phyloP scores from a whole-genome alignment of 1,140 invertebrate genomes.

The Heliconius melpomene region DNA sequence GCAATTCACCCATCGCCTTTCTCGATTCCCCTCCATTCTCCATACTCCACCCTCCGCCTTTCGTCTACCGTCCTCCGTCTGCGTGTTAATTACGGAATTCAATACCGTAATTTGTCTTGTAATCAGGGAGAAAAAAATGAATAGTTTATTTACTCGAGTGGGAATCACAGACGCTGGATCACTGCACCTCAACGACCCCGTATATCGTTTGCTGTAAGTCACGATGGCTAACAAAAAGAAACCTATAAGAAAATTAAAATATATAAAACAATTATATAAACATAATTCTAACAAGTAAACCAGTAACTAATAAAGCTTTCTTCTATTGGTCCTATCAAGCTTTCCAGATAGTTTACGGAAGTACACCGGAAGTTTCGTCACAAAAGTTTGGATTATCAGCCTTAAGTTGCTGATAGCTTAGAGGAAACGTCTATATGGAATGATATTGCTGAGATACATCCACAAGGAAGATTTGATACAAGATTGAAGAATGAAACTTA shows the following conservation, averaged over 20 bases:
- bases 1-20: too few species aligned
- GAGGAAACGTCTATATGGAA: not conserved
- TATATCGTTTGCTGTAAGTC: too few species aligned
- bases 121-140: too few species aligned
- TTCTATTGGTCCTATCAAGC: constrained; percentile 1
- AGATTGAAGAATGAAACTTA: not conserved
- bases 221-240: too few species aligned
- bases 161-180: too few species aligned
- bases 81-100: too few species aligned
- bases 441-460: not conserved
- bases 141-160: too few species aligned
- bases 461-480: not conserved
- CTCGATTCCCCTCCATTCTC: too few species aligned
- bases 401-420: not conserved
- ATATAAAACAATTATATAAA: not conserved
- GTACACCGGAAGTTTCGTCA: constrained; percentile 6
- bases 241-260: not conserved
- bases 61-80: too few species aligned
- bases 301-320: not conserved
- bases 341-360: not conserved
- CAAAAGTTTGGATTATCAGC: constrained; percentile 6
- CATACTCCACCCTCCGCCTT: too few species aligned
- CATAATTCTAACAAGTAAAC: not conserved
- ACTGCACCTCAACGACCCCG: too few species aligned
- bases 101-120: too few species aligned